Evolutionary conservation across 2,888 invertebrate genomes (phyloP).

Genomic region (Pachydiplax longipennis): DNA sequence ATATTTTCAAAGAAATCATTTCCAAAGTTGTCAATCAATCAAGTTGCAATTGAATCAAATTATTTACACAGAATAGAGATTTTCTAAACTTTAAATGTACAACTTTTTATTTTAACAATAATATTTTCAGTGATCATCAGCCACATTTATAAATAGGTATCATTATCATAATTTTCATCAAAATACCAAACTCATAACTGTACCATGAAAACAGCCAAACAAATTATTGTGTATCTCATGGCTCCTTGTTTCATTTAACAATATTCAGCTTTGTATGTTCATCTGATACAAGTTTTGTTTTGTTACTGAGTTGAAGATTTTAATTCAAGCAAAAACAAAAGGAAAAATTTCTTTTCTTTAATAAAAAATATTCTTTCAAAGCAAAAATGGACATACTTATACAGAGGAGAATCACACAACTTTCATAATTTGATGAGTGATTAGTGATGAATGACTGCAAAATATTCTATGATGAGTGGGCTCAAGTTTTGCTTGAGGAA

Average conservation of each 20-base stretch:
- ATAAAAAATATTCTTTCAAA: neutral
- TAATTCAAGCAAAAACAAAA: neutral
- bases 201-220: neutral
- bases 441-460: neutral
- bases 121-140: conserved; percentile 8
- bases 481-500: neutral
- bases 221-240: neutral
- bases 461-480: neutral
- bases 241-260: neutral
- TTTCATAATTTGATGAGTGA: neutral
- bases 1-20: neutral
- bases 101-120: conserved; percentile 28
- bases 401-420: neutral
- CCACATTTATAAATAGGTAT: conserved; percentile 20
- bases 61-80: neutral
- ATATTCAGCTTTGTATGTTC: neutral
- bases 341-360: neutral
- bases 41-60: neutral
- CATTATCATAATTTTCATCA: neutral
- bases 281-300: neutral
- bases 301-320: neutral
- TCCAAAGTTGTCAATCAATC: neutral
- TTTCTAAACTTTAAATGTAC: neutral
- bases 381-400: neutral
- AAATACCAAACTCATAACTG: conserved; percentile 11